Conservation (phyloP, 2,797 vertebrate species). For the Siniperca obscura region DNA sequence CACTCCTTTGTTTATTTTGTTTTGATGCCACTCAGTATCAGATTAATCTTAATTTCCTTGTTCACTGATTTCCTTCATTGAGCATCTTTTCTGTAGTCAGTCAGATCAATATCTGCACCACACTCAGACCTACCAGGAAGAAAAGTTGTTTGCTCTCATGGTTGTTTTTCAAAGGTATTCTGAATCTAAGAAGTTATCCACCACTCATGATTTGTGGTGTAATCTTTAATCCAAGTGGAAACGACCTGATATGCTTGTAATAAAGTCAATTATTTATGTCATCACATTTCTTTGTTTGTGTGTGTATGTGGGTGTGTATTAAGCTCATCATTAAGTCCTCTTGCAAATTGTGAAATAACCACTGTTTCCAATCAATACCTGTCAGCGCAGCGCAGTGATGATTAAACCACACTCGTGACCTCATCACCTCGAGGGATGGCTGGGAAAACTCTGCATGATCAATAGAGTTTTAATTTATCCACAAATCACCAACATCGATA, state of each 20-base stretch:
- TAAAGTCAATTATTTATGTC: slow-evolving; percentile 26
- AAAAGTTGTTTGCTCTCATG: neutral
- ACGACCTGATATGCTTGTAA: neutral
- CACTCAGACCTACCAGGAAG: slow-evolving; percentile 2
- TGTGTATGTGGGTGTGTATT: neutral
- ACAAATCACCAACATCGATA: slow-evolving; percentile 46
- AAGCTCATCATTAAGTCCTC: slow-evolving; percentile 13
- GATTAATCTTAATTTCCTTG: slow-evolving; percentile 34
- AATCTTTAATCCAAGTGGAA: slow-evolving; percentile 23
- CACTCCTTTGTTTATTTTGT: slow-evolving; percentile 27
- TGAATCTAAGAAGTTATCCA: neutral
- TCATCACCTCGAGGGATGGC: slow-evolving; percentile 56
- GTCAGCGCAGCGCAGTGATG: slow-evolving; percentile 41
- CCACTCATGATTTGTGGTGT: slow-evolving; percentile 3
- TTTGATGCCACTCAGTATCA: neutral
- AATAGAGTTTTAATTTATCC: slow-evolving; percentile 63
- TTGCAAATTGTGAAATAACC: slow-evolving; percentile 38
- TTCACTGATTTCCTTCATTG: slow-evolving; percentile 32
- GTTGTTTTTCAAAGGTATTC: neutral
- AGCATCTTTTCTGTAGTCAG: slow-evolving; percentile 12
- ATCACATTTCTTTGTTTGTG: slow-evolving; percentile 15
- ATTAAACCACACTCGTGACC: slow-evolving; percentile 64
- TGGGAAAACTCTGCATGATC: slow-evolving; percentile 64
- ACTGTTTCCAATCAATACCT: slow-evolving; percentile 55
- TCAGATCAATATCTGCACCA: slow-evolving; percentile 32